Conservation (phyloP, 1,140 invertebrate species). For the Pomacea maculata region DNA sequence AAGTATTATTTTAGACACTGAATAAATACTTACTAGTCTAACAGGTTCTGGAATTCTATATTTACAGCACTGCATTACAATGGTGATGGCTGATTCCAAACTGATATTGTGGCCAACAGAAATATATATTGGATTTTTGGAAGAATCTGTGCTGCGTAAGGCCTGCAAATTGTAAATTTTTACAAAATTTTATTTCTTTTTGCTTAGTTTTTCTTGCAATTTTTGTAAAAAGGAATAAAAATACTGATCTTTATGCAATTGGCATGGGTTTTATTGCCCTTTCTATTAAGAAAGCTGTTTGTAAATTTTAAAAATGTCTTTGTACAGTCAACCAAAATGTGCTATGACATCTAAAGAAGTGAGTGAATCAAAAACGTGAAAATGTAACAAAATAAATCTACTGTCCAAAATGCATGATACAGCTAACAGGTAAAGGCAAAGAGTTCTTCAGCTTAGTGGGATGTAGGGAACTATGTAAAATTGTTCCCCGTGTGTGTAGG, state of each 20-base stretch:
- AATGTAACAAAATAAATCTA: too few species aligned
- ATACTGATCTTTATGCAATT: background rate
- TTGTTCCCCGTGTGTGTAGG: too few species aligned
- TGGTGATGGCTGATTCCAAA: slow-evolving; percentile 60
- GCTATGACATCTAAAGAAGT: too few species aligned
- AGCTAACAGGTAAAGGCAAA: too few species aligned
- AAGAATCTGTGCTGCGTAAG: slow-evolving; percentile 45
- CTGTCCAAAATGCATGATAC: too few species aligned
- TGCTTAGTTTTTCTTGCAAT: slow-evolving; percentile 34
- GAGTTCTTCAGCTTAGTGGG: too few species aligned
- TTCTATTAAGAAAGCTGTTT: background rate
- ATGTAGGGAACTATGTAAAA: too few species aligned
- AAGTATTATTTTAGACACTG: background rate
- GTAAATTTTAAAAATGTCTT: background rate
- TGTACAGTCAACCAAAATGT: too few species aligned
- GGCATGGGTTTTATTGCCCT: background rate
- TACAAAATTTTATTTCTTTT: slow-evolving; percentile 47
- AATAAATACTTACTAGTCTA: slow-evolving; percentile 53
- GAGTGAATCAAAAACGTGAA: too few species aligned
- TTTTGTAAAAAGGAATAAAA: background rate
- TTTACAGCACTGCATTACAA: slow-evolving; percentile 62
- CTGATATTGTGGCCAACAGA: slow-evolving; percentile 67
- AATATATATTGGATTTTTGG: slow-evolving; percentile 66
- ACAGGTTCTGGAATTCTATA: slow-evolving; percentile 67
- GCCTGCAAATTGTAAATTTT: slow-evolving; percentile 46